Conservation (phyloP, 2,797 vertebrate species). For the Betta splendens region DNA sequence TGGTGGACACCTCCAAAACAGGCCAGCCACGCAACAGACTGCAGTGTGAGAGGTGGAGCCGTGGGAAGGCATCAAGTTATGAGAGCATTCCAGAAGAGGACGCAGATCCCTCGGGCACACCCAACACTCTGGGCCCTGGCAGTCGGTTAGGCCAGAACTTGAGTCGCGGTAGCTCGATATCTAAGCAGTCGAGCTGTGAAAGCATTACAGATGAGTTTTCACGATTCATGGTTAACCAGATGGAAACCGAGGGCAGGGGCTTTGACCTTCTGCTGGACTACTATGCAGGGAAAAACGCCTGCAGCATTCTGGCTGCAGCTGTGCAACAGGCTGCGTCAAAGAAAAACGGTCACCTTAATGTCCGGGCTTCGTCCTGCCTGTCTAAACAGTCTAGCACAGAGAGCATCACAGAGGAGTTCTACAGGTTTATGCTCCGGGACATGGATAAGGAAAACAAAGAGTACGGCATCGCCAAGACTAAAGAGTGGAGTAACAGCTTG, state of each 20-base stretch:
- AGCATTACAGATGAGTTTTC: slow-evolving; percentile 99
- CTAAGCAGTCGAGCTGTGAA: slow-evolving; percentile 98
- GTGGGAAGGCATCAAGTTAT: slow-evolving; percentile 92
- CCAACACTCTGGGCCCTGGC: slow-evolving; percentile 83
- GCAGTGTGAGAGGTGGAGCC: slow-evolving; percentile 91
- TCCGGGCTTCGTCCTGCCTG: slow-evolving; percentile 86
- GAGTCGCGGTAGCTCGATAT: slow-evolving; percentile 95
- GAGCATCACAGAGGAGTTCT: slow-evolving; percentile 98
- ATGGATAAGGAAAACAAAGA: slow-evolving; percentile 92
- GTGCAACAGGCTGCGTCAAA: slow-evolving; percentile 90
- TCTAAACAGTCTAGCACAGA: slow-evolving; percentile 99
- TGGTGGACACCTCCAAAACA: slow-evolving; percentile 89
- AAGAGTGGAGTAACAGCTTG: slow-evolving; percentile 89
- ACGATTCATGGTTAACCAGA: slow-evolving; percentile 98
- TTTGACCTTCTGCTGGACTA: slow-evolving; percentile 97
- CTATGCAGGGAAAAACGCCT: slow-evolving; percentile 96
- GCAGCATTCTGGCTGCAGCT: slow-evolving; percentile 90
- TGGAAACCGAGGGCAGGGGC: slow-evolving; percentile 95
- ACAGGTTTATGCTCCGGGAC: slow-evolving; percentile 94
- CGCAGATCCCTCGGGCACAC: slow-evolving; percentile 76
- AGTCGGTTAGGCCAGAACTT: slow-evolving; percentile 88
- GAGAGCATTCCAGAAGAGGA: slow-evolving; percentile 98
- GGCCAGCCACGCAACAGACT: slow-evolving; percentile 88
- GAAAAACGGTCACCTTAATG: slow-evolving; percentile 90
- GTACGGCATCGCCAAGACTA: slow-evolving; percentile 81